Base-by-base conservation (phyloP, 1,140 invertebrate genomes). In the Orius insidiosus region DNA sequence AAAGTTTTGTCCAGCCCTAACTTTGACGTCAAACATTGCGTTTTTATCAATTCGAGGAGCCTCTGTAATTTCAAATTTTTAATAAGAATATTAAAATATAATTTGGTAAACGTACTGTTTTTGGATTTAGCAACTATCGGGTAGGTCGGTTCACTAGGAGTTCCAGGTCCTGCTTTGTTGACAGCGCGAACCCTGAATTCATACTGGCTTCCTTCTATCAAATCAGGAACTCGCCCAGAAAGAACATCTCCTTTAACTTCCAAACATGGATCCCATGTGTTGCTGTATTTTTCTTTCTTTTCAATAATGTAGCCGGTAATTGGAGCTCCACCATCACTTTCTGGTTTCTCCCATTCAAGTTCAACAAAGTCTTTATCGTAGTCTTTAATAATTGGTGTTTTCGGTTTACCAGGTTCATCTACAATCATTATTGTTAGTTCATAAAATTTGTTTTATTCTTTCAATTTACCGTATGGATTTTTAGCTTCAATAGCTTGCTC, bases 271-370 rank as follows among this genome's bases (percentile, higher is more conserved):
- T 89, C 83, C 87, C 89, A 86, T 45, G 78, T 78, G 5, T 77
- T 80, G 61, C 73, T 78, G 48, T 11, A 50, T 59, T 89, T 85
- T 58, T 94, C 89, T 55, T 86, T 82, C 69, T 96, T 97, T 60
- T 98, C 94, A 63, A 98, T 87, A 16, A 97, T 66, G 53, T 95
- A 96, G 6, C 85, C 85, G 11, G 80, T 88, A 53, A 95, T 85
- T 2, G 86, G 85, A 6, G 83, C 78, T 3, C 87, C 88, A 14
- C 87, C 87, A 67, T 96, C 87, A 36, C 69, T 70, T 38, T 76
- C 70, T 11, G 94, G 94, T 52, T 78, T 71, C 40, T 72, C 72
- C 93, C 94, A 98, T 64, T 85, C 75, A n/a, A 98, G 70, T 56
- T 94, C 84, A n/a, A 95, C 90, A 56, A 85, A 92, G 63, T 94